These are phyloP conservation scores for Pachyramphus minor DNA, from an alignment of 2,113 vertebrate genomes.

Conservation along the genomic window DNA sequence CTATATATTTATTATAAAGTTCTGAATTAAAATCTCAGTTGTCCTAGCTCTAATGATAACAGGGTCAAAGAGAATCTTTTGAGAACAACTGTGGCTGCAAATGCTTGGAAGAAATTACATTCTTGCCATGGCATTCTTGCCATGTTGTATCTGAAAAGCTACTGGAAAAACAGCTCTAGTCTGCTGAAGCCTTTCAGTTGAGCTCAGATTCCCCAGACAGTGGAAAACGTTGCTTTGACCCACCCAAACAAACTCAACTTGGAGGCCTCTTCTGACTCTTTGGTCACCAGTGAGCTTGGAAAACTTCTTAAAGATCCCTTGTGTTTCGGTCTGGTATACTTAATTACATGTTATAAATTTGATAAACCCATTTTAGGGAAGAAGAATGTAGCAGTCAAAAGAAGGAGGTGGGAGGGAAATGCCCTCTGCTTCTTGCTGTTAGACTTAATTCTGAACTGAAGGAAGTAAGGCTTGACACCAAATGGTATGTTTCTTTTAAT, in stretches of 20 bases:
- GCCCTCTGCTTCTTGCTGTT: not conserved
- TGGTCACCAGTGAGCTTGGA: not conserved
- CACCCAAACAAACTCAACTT: not conserved
- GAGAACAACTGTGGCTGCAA: not conserved
- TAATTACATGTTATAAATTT: not conserved
- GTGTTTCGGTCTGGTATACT: not conserved
- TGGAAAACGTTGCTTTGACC: not conserved
- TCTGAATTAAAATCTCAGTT: not conserved
- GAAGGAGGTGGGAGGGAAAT: not conserved
- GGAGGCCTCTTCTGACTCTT: not conserved
- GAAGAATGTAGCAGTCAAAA: not conserved
- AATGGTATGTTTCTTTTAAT: not conserved
- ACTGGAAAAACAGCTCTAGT: not conserved
- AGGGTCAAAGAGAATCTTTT: not conserved
- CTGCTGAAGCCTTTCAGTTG: not conserved
- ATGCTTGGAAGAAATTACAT: not conserved
- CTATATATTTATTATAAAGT: not conserved
- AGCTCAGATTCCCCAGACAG: not conserved
- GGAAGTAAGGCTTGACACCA: not conserved
- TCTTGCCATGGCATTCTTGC: not conserved
- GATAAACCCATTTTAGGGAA: not conserved
- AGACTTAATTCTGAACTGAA: not conserved
- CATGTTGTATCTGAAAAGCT: not conserved
- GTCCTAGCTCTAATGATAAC: not conserved
- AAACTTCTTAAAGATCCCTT: not conserved